These are phyloP conservation scores for Siphlonurus alternatus DNA, from an alignment of 2,888 invertebrate species.

Conservation along the genomic window DNA sequence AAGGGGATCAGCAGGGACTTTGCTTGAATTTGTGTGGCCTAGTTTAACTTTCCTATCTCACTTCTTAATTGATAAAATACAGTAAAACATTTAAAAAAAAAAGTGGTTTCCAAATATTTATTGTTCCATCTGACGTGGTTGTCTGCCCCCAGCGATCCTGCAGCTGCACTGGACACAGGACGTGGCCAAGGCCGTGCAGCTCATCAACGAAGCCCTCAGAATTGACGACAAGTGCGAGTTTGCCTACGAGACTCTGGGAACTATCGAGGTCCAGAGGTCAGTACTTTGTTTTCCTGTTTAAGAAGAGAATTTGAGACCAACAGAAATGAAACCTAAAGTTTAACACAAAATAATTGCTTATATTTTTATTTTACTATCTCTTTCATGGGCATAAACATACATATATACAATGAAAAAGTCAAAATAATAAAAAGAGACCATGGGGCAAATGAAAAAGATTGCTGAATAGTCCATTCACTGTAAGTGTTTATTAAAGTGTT, in stretches of 20 bases:
- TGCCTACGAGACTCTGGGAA: conserved; percentile 88
- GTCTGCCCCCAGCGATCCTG: conserved; percentile 35
- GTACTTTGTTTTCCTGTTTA: conserved; percentile 14
- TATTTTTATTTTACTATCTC: background rate
- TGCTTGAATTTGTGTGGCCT: too few relatives aligned
- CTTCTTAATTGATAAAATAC: background rate
- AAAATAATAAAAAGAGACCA: too few relatives aligned
- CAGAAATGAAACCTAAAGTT: background rate
- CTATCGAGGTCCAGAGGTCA: conserved; percentile 84
- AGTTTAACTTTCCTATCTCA: background rate
- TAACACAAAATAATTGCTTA: background rate
- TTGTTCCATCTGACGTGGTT: too few relatives aligned
- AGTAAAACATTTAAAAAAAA: too few relatives aligned
- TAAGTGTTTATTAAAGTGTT: background rate
- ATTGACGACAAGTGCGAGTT: conserved; percentile 86
- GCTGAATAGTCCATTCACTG: too few relatives aligned
- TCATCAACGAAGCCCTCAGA: conserved; percentile 66
- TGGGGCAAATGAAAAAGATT: too few relatives aligned
- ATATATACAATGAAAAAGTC: too few relatives aligned
- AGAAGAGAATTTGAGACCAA: background rate
- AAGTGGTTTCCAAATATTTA: too few relatives aligned
- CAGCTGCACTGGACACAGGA: conserved; percentile 73
- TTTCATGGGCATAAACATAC: too few relatives aligned
- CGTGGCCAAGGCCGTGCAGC: conserved; percentile 55
- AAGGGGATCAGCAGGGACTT: too few relatives aligned